Evolutionary conservation across 2,797 vertebrate species (phyloP).

Genomic region (Zenarchopterus dispar): DNA sequence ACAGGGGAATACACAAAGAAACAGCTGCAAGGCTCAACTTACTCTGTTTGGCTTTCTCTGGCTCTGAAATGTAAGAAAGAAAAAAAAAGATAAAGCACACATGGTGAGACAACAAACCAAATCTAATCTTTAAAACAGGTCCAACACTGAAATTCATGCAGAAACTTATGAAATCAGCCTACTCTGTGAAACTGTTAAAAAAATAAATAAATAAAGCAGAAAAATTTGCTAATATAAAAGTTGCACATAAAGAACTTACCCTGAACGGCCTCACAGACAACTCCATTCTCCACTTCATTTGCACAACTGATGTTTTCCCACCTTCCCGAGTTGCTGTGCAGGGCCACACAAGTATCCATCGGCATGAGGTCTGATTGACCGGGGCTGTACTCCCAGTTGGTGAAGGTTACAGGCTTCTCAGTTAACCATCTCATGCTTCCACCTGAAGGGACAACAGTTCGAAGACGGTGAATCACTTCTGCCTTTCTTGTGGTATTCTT

Average conservation of each 20-base stretch:
- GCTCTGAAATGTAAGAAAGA: slow-evolving; percentile 55
- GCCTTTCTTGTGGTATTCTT: background rate
- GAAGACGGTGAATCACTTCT: background rate
- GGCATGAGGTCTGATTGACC: slow-evolving; percentile 54
- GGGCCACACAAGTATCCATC: slow-evolving; percentile 82
- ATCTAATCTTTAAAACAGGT: too few relatives aligned
- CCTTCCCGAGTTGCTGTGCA: slow-evolving; percentile 82
- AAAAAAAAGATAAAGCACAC: slow-evolving; percentile 12
- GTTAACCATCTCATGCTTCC: slow-evolving; percentile 85
- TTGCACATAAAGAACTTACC: slow-evolving; percentile 69
- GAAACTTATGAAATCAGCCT: too few relatives aligned
- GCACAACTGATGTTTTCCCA: slow-evolving; percentile 87
- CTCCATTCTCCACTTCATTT: slow-evolving; percentile 78
- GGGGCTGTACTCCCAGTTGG: slow-evolving; percentile 81
- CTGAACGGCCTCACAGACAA: slow-evolving; percentile 83
- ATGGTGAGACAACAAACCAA: slow-evolving; percentile 20
- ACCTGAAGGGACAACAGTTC: slow-evolving; percentile 68
- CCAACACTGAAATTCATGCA: too few relatives aligned
- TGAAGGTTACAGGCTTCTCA: slow-evolving; percentile 77
- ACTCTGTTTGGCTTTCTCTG: slow-evolving; percentile 61
- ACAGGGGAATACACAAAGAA: slow-evolving; percentile 35
- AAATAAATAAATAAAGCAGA: background rate
- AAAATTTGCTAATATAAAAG: background rate
- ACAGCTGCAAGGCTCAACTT: slow-evolving; percentile 48
- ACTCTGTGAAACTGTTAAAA: too few relatives aligned